Evolutionary conservation across 2,113 vertebrate genomes (phyloP).

Genomic region (Corydoras maculifer): DNA sequence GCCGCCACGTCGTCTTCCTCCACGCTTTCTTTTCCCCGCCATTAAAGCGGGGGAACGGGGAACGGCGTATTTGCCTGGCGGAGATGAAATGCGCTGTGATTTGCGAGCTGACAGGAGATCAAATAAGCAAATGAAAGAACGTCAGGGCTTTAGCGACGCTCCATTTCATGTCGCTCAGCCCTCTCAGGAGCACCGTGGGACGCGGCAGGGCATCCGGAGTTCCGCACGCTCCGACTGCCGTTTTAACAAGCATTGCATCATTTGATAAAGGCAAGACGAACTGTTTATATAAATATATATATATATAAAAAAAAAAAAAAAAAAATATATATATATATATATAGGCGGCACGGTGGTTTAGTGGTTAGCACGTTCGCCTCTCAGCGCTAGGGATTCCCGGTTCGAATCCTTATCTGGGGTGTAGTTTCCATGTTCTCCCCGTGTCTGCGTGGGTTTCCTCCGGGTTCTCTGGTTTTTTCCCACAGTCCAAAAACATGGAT

Average conservation of each 20-base stretch:
- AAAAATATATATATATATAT: too few species aligned
- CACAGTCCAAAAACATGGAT: too few species aligned
- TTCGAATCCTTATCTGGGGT: too few species aligned
- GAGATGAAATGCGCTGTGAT: constrained; percentile 36
- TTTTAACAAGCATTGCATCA: constrained; percentile 34
- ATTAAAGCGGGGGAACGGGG: constrained; percentile 19
- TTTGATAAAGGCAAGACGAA: not conserved
- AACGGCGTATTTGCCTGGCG: constrained; percentile 37
- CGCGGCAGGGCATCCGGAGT: constrained; percentile 16
- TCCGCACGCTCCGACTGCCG: constrained; percentile 18
- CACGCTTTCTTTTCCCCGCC: not conserved
- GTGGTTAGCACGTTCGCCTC: too few species aligned
- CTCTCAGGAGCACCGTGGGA: constrained; percentile 29
- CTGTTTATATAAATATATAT: not conserved
- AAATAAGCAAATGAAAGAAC: constrained; percentile 34
- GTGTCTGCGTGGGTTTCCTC: too few species aligned
- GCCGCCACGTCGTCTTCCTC: constrained; percentile 5
- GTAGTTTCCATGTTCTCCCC: too few species aligned
- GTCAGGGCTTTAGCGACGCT: constrained; percentile 30
- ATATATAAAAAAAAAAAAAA: too few species aligned
- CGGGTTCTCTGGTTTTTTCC: too few species aligned
- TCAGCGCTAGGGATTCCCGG: too few species aligned
- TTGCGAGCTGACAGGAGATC: constrained; percentile 31
- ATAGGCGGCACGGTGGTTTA: too few species aligned
- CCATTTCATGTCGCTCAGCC: constrained; percentile 25